Evolutionary conservation across 1,140 invertebrate species (phyloP).

Genomic region (Anoplophora glabripennis): DNA sequence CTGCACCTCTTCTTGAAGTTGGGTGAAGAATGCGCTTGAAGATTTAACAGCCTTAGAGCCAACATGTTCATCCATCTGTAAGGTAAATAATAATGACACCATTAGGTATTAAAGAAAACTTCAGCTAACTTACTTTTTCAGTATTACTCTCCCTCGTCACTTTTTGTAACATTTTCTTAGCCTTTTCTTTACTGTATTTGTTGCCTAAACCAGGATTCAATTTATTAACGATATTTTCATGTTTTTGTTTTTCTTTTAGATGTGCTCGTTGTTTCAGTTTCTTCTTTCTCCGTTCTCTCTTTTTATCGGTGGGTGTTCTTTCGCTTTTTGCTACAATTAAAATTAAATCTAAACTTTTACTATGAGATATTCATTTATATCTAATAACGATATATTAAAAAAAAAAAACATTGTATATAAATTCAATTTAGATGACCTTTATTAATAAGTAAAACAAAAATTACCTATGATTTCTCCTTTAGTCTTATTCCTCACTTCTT

Average conservation of each 20-base stretch:
- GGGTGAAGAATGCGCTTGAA: slow-evolving; percentile 77
- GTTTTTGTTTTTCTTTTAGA: slow-evolving; percentile 53
- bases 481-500: slow-evolving; percentile 83
- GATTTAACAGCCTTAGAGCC: slow-evolving; percentile 66
- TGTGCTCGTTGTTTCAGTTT: slow-evolving; percentile 71
- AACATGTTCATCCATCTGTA: slow-evolving; percentile 51
- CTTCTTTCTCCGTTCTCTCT: slow-evolving; percentile 83
- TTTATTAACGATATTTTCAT: slow-evolving; percentile 51
- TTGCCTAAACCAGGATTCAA: slow-evolving; percentile 56
- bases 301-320: slow-evolving; percentile 81
- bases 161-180: slow-evolving; percentile 55
- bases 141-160: slow-evolving; percentile 65
- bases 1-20: slow-evolving; percentile 73
- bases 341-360: neutral
- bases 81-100: neutral
- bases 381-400: neutral
- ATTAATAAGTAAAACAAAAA: neutral
- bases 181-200: slow-evolving; percentile 58
- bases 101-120: neutral
- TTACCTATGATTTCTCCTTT: slow-evolving; percentile 71
- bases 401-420: neutral
- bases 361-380: neutral
- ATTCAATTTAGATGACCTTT: neutral
- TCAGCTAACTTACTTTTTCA: slow-evolving; percentile 49
- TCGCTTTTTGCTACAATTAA: slow-evolving; percentile 70